phyloP scores from a whole-genome alignment of 2,113 vertebrate species.

The Lophochroa leadbeateri region DNA sequence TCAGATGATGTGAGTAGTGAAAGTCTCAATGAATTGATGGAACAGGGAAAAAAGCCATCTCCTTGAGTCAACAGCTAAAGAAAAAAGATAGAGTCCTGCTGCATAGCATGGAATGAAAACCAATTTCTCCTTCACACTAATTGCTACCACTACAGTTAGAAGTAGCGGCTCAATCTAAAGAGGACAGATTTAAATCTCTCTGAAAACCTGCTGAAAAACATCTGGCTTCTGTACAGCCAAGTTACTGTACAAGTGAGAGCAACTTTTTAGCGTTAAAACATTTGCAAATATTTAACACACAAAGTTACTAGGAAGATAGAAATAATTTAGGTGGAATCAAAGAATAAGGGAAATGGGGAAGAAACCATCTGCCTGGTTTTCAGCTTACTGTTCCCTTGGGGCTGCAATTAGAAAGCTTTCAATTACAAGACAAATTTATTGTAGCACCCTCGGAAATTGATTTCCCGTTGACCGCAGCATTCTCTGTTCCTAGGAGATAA shows the following conservation, averaged over 20 bases:
- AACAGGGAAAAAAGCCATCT: neutral
- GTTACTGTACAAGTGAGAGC: neutral
- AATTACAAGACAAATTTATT: slow-evolving; percentile 19
- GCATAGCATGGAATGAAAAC: neutral
- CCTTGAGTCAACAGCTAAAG: neutral
- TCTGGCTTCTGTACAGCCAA: neutral
- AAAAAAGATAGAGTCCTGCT: neutral
- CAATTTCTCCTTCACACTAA: neutral
- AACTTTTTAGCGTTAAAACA: neutral
- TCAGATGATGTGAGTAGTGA: neutral
- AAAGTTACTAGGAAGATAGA: neutral
- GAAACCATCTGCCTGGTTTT: neutral
- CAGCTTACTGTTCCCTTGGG: neutral
- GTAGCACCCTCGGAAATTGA: slow-evolving; percentile 11
- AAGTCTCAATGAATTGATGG: neutral
- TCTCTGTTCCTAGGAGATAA: slow-evolving; percentile 48
- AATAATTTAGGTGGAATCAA: neutral
- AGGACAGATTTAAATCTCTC: neutral
- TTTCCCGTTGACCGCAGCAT: neutral
- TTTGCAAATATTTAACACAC: neutral
- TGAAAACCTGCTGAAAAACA: neutral
- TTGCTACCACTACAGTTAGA: neutral
- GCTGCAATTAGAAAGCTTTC: slow-evolving; percentile 43
- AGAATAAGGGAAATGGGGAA: neutral
- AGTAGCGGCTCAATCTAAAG: neutral